These are phyloP conservation scores for Megaustenia siamemsis DNA, from an alignment of 2,888 invertebrate species.

Conservation along the genomic window DNA sequence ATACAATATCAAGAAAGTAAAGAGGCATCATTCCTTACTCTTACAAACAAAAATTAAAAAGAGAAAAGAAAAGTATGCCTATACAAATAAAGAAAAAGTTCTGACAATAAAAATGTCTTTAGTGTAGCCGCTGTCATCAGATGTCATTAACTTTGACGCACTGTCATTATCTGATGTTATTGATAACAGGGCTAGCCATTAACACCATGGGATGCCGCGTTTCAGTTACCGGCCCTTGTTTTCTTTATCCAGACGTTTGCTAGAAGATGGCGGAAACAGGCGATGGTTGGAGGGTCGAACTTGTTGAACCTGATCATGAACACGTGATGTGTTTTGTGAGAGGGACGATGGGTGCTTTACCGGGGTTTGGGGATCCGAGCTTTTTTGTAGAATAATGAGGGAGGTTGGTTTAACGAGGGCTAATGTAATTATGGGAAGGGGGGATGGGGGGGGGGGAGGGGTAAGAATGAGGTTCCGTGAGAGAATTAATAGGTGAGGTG, in stretches of 20 bases:
- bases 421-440: no score
- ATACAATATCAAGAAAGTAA: no score
- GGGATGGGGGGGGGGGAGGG: no score
- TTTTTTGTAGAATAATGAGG: slow-evolving; percentile 23
- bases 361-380: neutral
- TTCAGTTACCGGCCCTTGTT: neutral
- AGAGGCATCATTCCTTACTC: no score
- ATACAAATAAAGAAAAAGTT: neutral
- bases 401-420: no score
- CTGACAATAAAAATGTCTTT: slow-evolving; percentile 18
- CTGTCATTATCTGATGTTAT: slow-evolving; percentile 25
- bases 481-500: no score
- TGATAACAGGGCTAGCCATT: neutral
- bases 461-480: no score
- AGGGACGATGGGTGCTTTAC: neutral
- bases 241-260: neutral
- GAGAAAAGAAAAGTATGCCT: no score
- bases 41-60: no score
- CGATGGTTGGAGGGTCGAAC: neutral
- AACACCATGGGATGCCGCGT: neutral
- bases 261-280: neutral
- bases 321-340: slow-evolving; percentile 6
- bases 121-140: neutral
- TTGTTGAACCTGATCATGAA: neutral
- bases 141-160: neutral